These are phyloP conservation scores for Sarcoramphus papa DNA, from an alignment of 2,797 vertebrate species.

Conservation along the genomic window DNA sequence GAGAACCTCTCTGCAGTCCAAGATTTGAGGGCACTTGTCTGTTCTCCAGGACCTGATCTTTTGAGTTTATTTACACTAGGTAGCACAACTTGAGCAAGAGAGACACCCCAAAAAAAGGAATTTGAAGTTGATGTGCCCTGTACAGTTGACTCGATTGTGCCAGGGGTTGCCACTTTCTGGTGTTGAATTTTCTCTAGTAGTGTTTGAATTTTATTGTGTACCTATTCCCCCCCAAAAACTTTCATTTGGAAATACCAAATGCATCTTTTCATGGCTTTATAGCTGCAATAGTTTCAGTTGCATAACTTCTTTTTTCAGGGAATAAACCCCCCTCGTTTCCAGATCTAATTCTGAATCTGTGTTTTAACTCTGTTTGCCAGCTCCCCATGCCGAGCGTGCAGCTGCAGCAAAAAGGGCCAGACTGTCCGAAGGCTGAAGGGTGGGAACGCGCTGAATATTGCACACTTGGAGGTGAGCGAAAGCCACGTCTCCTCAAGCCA, in stretches of 20 bases:
- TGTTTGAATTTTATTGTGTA: background rate
- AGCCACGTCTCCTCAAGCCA: background rate
- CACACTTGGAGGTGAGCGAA: background rate
- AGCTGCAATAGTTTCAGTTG: background rate
- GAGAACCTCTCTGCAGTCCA: background rate
- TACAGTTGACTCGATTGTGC: background rate
- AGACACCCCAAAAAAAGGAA: background rate
- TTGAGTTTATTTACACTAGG: background rate
- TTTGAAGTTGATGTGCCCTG: background rate
- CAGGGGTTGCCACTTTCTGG: background rate
- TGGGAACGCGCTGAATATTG: background rate
- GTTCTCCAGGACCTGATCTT: background rate
- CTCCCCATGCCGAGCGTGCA: fast-evolving
- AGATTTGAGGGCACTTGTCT: background rate
- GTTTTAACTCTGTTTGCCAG: background rate
- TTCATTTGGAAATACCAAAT: background rate
- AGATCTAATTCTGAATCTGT: background rate
- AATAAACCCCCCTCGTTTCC: fast-evolving
- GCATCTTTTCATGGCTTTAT: background rate
- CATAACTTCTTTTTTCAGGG: background rate
- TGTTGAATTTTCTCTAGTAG: background rate
- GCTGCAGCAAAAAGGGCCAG: background rate
- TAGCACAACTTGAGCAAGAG: background rate
- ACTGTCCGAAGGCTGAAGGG: background rate
- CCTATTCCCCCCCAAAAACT: fast-evolving